These are phyloP conservation scores for Morelia viridis DNA, from an alignment of 2,797 vertebrate genomes.

Conservation along the genomic window DNA sequence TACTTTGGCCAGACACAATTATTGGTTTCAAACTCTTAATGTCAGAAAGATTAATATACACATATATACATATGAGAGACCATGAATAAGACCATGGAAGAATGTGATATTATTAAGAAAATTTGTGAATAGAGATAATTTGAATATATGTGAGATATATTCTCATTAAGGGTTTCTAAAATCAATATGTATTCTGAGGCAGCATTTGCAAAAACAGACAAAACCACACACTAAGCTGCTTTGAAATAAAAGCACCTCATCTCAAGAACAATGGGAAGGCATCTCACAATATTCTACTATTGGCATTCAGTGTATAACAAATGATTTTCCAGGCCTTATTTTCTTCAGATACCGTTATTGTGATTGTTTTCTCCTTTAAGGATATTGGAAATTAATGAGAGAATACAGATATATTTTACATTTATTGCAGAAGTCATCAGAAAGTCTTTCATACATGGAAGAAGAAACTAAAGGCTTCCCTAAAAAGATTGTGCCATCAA, in stretches of 20 bases:
- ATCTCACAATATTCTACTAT: neutral
- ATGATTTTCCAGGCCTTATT: fast-evolving
- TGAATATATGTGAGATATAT: slow-evolving; percentile 14
- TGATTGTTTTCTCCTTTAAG: neutral
- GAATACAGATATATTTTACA: neutral
- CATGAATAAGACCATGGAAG: neutral
- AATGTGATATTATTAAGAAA: neutral
- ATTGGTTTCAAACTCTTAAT: neutral
- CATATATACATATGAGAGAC: neutral
- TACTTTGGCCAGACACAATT: neutral
- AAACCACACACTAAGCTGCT: neutral
- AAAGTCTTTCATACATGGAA: neutral
- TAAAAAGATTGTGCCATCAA: neutral
- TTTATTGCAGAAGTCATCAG: neutral
- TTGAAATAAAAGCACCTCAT: neutral
- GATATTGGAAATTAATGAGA: neutral
- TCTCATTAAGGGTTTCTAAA: slow-evolving; percentile 13
- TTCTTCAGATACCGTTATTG: neutral
- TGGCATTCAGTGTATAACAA: fast-evolving
- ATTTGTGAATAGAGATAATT: neutral
- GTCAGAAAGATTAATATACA: neutral
- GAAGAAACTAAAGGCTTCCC: neutral
- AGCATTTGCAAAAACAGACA: neutral
- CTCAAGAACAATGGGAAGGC: neutral
- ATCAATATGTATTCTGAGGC: slow-evolving; percentile 27